A percentile compares a stretch with the other conserved stretches of the same genome.
These are phyloP conservation scores for Ethmia dodecea DNA, from an alignment of 2,888 invertebrate genomes.

Conservation along the genomic window DNA sequence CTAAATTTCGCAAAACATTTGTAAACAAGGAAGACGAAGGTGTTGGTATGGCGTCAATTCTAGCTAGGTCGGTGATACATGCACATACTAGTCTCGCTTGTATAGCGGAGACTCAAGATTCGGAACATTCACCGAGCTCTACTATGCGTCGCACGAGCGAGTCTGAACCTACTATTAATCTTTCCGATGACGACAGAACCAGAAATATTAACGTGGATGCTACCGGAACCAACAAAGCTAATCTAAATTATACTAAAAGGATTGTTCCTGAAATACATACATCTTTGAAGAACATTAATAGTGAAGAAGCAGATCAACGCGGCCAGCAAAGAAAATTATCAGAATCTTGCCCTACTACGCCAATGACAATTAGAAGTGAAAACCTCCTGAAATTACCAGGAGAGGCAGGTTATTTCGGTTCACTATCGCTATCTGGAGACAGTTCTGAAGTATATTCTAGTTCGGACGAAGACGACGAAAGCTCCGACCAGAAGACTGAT, in stretches of 20 bases:
- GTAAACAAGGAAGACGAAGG: slow-evolving; percentile 64
- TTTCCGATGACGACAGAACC: slow-evolving; percentile 37
- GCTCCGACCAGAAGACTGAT: slow-evolving; percentile 67
- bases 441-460: slow-evolving; percentile 65
- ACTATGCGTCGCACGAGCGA: slow-evolving; percentile 59
- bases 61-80: slow-evolving; percentile 81
- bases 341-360: slow-evolving; percentile 66
- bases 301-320: slow-evolving; percentile 23
- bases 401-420: slow-evolving; percentile 54
- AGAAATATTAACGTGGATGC: background rate
- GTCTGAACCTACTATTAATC: slow-evolving; percentile 51
- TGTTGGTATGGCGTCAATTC: slow-evolving; percentile 80
- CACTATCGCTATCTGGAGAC: slow-evolving; percentile 60
- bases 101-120: slow-evolving; percentile 75
- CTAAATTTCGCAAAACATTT: slow-evolving; percentile 48
- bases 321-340: slow-evolving; percentile 44
- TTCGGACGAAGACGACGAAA: slow-evolving; percentile 67
- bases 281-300: slow-evolving; percentile 55
- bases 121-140: slow-evolving; percentile 58
- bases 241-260: background rate
- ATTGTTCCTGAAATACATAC: slow-evolving; percentile 49
- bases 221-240: slow-evolving; percentile 17
- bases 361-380: slow-evolving; percentile 48
- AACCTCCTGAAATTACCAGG: slow-evolving; percentile 57
- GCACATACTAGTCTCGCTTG: slow-evolving; percentile 77